phyloP scores from a whole-genome alignment of 2,888 invertebrate species.

The Oxystoma pomonae region DNA sequence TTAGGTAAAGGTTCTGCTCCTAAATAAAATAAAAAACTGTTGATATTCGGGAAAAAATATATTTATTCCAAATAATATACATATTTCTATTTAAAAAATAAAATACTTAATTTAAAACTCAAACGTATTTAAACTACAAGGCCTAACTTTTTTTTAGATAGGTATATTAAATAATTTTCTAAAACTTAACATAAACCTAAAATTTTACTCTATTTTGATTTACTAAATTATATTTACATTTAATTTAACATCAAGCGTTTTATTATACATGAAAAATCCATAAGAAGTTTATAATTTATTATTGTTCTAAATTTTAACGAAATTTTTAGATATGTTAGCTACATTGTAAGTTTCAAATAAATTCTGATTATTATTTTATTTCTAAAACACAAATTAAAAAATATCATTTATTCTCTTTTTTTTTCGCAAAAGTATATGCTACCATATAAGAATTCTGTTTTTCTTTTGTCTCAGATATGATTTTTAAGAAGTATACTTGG shows the following conservation, averaged over 20 bases:
- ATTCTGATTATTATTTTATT: too few relatives aligned
- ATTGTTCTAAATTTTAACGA: not conserved
- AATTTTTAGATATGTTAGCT: not conserved
- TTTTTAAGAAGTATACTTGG: too few relatives aligned
- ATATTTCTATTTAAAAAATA: conserved; percentile 34
- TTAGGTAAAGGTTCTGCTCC: too few relatives aligned
- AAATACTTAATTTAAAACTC: conserved; percentile 30
- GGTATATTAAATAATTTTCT: conserved; percentile 22
- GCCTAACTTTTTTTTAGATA: conserved; percentile 5
- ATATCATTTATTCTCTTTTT: not conserved
- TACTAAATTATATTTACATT: conserved; percentile 24
- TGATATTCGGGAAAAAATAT: conserved; percentile 35
- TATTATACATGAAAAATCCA: conserved; percentile 28
- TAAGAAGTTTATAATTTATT: too few relatives aligned
- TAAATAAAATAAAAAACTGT: not conserved
- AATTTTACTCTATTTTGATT: conserved; percentile 14
- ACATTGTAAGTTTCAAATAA: not conserved
- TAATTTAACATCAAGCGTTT: conserved; percentile 23
- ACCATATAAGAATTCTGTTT: too few relatives aligned
- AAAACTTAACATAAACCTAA: conserved; percentile 31
- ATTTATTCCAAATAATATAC: conserved; percentile 36
- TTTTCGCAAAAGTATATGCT: not conserved
- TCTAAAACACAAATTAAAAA: not conserved
- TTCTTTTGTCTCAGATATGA: not conserved
- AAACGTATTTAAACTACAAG: conserved; percentile 1